Base-by-base conservation (phyloP, 2,888 invertebrate genomes). In the Oegoconia quadripuncta region DNA sequence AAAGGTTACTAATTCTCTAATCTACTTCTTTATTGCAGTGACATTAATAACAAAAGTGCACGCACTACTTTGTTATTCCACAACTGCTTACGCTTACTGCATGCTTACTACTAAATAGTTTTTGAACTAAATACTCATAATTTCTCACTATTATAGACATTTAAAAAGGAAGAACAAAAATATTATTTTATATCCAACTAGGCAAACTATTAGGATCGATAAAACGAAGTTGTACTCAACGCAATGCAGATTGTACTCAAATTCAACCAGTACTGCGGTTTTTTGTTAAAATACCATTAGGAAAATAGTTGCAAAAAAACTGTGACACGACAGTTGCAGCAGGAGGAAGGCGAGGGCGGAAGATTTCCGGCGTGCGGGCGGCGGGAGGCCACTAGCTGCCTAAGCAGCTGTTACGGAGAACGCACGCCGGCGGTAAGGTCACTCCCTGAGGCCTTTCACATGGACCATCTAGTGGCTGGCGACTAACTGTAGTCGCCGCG, bases 391-490 rank as follows among this genome's bases (percentile, higher is more conserved):
- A 90, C 91, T 64, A 91, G 92, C 83, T 93, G 93, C 81, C 89
- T 93, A 69, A 88, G 90, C 73, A 91, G 92, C 75, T 93, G 93
- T 87, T 89, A 91, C 73, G 91, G 93, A 64, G 90, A 91, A 58
- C 91, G 92, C 76, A 91, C 91, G 81, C 93, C 93, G 62, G 90
- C 91, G 91, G 93, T 93, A 91, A 93, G 93, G 64, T 56, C 55
- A 55, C 56, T 52, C 44, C 52, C 56, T 63, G 55, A 37, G 28
- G 15, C 33, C 33, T 42, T 23, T 31, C 30, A 36, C 39, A 34
- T 25, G 26, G 31, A 32, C 22, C 3, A 29, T 30, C 12, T n/a
- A 33, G 22, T 50, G 55, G 50, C 51, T 52, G 31, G 17, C 34
- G 26, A 34, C 34, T 48, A 45, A 41, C 39, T 37, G n/a, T 25